Evolutionary conservation across 2,888 invertebrate species (phyloP), one percentile per base, ranked within the genome.

Genomic region (Cryptocephalus primarius): DNA sequence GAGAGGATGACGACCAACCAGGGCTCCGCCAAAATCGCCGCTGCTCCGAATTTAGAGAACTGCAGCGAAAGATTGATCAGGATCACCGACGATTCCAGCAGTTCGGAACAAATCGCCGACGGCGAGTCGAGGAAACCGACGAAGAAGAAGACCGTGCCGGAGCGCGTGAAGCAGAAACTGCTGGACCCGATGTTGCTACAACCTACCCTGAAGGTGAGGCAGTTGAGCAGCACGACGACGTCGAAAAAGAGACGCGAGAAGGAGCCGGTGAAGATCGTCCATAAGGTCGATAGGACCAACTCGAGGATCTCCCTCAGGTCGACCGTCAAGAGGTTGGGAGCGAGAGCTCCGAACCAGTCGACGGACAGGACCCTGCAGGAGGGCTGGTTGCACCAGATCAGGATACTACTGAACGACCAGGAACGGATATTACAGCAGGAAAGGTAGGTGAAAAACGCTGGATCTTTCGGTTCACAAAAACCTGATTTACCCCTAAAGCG

Each of bases 381-480:
- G 12, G 55, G 73, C 32, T 77, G 78, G 64, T 57, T 78, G 49
- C 72, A 72, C 50, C 79, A 77, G 60, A 71, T 78, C 12, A 77
- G 72, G 61, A 74, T 77, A 31, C 60, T 79, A 49, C 60, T 82
- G 40, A 69, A 60, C 6, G 72, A 70, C 43, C 75, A 77, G 57
- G 76, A 79, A 41, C 72, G 72, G 55, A 73, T 75, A 51, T 60
- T 83, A 44, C 82, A 83, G 59, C 77, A 74, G 48, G 74, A 75
- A 62, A 78, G 75, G 83, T 82, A 67, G 69, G 36, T 4, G n/a
- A 6, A 36, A 34, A 36, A 36, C n/a, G 12, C 6, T 22, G 6
- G 6, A 22, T 22, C n/a, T n/a, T n/a, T n/a, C n/a, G n/a, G n/a
- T n/a, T n/a, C n/a, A n/a, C n/a, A n/a, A n/a, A n/a, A n/a, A n/a